Conservation (phyloP, 2,113 vertebrate genomes). For the Heterotilapia buettikoferi region DNA sequence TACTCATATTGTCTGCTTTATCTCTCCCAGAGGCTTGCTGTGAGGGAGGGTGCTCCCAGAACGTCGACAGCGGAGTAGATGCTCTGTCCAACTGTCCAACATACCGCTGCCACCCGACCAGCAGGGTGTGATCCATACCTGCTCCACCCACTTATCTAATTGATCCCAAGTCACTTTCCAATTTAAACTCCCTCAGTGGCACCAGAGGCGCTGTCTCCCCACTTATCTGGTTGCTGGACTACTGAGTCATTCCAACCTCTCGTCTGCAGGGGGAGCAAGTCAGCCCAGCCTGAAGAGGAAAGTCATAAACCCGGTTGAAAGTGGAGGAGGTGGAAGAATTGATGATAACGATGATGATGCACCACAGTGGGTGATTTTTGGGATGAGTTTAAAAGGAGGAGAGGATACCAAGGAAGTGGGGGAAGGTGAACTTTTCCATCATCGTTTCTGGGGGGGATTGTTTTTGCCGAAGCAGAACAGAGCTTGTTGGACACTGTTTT, state of each 20-base stretch:
- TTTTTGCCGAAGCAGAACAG: slow-evolving; percentile 49
- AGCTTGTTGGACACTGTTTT: slow-evolving; percentile 62
- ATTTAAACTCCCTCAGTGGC: slow-evolving; percentile 66
- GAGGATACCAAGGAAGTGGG: neutral
- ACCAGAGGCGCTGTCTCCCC: slow-evolving; percentile 54
- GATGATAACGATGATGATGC: slow-evolving; percentile 22
- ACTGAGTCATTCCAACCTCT: slow-evolving; percentile 65
- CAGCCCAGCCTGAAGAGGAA: slow-evolving; percentile 58
- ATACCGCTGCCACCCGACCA: slow-evolving; percentile 70
- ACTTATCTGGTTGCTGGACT: slow-evolving; percentile 65
- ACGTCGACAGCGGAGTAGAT: slow-evolving; percentile 39
- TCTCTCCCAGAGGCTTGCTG: slow-evolving; percentile 51
- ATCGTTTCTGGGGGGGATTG: slow-evolving; percentile 34
- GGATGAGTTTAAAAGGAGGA: neutral
- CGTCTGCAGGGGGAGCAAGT: slow-evolving; percentile 69
- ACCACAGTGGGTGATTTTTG: slow-evolving; percentile 50
- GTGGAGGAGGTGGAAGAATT: slow-evolving; percentile 19
- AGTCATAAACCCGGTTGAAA: slow-evolving; percentile 12
- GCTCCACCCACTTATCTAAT: slow-evolving; percentile 44
- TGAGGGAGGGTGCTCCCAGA: slow-evolving; percentile 67
- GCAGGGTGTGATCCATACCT: slow-evolving; percentile 67
- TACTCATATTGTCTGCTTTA: neutral
- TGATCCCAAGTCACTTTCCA: slow-evolving; percentile 59
- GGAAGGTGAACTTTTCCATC: slow-evolving; percentile 1
- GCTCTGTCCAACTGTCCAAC: slow-evolving; percentile 65